Evolutionary conservation across 1,140 invertebrate species (phyloP).

Genomic region (Stenopsyche tienmushanensis): DNA sequence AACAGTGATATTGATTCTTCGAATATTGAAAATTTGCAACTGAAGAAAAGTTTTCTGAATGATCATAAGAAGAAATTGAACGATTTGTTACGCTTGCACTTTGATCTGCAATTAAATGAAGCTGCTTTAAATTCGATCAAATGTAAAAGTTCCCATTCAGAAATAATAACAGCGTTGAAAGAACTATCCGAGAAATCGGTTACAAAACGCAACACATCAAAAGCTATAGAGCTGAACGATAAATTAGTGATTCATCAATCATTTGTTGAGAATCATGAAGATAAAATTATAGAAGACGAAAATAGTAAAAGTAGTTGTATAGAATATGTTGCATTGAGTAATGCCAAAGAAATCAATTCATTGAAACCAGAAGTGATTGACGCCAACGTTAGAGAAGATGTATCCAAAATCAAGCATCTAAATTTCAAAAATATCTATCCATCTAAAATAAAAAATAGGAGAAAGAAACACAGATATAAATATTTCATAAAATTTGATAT

Average conservation of each 20-base stretch:
- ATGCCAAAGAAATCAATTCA: no score
- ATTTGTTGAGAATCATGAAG: background rate
- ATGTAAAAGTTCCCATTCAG: background rate
- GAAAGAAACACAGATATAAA: no score
- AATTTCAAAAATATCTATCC: no score
- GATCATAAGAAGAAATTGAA: slow-evolving; percentile 34
- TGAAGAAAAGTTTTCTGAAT: slow-evolving; percentile 12
- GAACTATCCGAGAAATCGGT: slow-evolving; percentile 1
- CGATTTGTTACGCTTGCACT: slow-evolving; percentile 31
- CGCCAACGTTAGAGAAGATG: no score
- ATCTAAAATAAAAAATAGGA: no score
- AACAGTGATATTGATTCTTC: background rate
- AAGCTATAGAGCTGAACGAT: background rate
- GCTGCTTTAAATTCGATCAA: slow-evolving; percentile 31
- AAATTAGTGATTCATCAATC: background rate
- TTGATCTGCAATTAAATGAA: slow-evolving; percentile 30
- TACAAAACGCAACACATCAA: background rate
- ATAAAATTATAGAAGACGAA: background rate
- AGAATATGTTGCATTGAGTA: no score
- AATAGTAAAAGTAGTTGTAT: background rate
- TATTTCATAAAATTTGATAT: background rate
- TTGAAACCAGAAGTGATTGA: no score
- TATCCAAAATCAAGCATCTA: no score
- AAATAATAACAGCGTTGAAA: slow-evolving; percentile 9
- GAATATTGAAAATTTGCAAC: slow-evolving; percentile 11